phyloP scores from a whole-genome alignment of 2,888 invertebrate species.

The Ormyrus thymus region DNA sequence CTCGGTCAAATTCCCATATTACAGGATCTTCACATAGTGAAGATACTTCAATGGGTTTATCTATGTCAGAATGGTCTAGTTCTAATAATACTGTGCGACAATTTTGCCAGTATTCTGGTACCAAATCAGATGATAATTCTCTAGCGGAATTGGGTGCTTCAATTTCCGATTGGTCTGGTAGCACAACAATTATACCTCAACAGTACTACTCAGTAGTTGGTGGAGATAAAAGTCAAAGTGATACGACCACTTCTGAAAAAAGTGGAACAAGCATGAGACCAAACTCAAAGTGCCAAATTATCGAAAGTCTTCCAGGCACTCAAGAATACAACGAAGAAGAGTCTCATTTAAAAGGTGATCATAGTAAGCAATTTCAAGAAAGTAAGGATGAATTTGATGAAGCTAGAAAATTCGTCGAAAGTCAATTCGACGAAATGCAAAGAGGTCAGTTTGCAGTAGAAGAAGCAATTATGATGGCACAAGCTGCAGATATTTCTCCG shows the following conservation, averaged over 20 bases:
- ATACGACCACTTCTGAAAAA: conserved; percentile 71
- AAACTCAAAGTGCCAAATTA: conserved; percentile 68
- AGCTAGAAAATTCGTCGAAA: conserved; percentile 69
- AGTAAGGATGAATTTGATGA: conserved; percentile 64
- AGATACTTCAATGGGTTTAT: conserved; percentile 90
- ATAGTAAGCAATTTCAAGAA: conserved; percentile 46
- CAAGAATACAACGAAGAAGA: conserved; percentile 34
- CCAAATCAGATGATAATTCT: conserved; percentile 88
- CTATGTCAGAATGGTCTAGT: conserved; percentile 92
- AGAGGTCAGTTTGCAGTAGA: conserved; percentile 61
- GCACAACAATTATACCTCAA: conserved; percentile 84
- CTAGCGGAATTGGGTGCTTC: conserved; percentile 85
- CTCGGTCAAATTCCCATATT: conserved; percentile 81
- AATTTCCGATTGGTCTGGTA: conserved; percentile 89
- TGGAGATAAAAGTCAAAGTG: conserved; percentile 71
- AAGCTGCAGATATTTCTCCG: conserved; percentile 65
- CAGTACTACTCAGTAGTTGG: conserved; percentile 66
- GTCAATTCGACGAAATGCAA: conserved; percentile 69
- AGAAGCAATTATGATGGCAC: conserved; percentile 45
- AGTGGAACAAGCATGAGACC: conserved; percentile 71
- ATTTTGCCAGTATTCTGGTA: conserved; percentile 80
- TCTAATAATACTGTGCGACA: conserved; percentile 90
- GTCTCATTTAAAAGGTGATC: conserved; percentile 24
- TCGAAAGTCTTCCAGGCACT: conserved; percentile 56
- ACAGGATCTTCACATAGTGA: conserved; percentile 92